Base-by-base conservation (phyloP, 2,797 vertebrate species). In the Rhodeus uyekii region DNA sequence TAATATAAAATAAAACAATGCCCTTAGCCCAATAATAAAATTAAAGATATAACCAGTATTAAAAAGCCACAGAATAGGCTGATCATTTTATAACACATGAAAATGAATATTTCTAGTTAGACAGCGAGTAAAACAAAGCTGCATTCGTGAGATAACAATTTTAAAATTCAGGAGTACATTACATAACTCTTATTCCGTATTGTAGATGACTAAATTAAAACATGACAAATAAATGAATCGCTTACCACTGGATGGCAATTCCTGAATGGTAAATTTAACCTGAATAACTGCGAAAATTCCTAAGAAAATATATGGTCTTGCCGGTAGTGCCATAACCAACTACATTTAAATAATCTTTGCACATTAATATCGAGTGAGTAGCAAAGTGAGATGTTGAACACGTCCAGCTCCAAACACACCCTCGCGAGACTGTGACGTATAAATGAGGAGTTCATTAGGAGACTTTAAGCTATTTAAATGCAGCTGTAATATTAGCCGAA, bases 171-270 rank as follows among this genome's bases (percentile, higher is more conserved):
- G 13, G 16, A 16, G 12, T 12, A 58, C 10, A 27, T 58, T 36
- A 48, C 8, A 9, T 32, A 55, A 53, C 12, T 55, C 32, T 4
- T 19, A 18, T 50, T 24, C 8, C 42, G 8, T 50, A 29, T 68
- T 78, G 13, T 39, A 58, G 18, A 36, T 2, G 9, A n/a, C 18
- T 44, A 1, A 48, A 42, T 18, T 12, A 69, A 69, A 60, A 36
- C 4, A 34, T 19, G n/a, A 1, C 0, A 32, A 22, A 38, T 4
- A 19, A 76, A 60, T n/a, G 0, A 61, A 50, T 44, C 1, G 89
- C 92, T 92, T 84, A 94, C 94, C 92, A 71, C 55, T 44, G n/a
- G 53, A 84, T 0, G 80, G 84, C 1, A 87, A 67, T 38, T 86
- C 88, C 77, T 83, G 84, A 76, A 85, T 77, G 44, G 73, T 85